Conservation (phyloP, 2,113 vertebrate species). For the Brachyhypopomus gauderio region DNA sequence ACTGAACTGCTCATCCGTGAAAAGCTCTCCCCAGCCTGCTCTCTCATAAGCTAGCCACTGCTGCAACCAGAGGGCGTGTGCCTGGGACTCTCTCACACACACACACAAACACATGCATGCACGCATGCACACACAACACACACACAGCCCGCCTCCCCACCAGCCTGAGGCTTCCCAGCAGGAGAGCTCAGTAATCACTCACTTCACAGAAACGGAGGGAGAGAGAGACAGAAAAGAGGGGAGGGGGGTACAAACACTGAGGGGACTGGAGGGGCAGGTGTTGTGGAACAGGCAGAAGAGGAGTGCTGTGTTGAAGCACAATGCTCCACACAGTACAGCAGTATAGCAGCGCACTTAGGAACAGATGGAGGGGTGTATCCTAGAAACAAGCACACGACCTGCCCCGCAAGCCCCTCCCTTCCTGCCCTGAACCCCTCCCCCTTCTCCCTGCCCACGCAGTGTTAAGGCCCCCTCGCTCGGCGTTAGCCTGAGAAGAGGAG, state of each 20-base stretch:
- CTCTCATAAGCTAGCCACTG: conserved; percentile 81
- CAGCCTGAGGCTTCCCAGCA: conserved; percentile 57
- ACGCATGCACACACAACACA: conserved; percentile 9
- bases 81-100: neutral
- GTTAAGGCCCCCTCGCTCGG: neutral
- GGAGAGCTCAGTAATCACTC: conserved; percentile 69
- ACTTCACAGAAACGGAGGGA: conserved; percentile 46
- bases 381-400: conserved; percentile 52
- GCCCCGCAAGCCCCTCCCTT: neutral
- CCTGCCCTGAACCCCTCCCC: neutral
- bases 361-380: conserved; percentile 82
- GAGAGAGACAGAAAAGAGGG: conserved; percentile 3
- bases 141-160: neutral
- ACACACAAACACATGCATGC: neutral
- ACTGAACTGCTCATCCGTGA: conserved; percentile 73
- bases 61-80: conserved; percentile 63
- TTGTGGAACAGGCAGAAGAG: conserved; percentile 60
- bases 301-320: conserved; percentile 68
- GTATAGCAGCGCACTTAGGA: conserved; percentile 68
- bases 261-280: conserved; percentile 66
- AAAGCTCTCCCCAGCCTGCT: conserved; percentile 84
- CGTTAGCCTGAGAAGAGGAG: conserved; percentile 65
- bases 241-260: conserved; percentile 14
- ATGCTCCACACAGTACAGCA: conserved; percentile 75
- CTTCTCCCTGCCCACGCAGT: neutral